phyloP scores from a whole-genome alignment of 2,888 invertebrate genomes.

The Macrosiphum euphorbiae region DNA sequence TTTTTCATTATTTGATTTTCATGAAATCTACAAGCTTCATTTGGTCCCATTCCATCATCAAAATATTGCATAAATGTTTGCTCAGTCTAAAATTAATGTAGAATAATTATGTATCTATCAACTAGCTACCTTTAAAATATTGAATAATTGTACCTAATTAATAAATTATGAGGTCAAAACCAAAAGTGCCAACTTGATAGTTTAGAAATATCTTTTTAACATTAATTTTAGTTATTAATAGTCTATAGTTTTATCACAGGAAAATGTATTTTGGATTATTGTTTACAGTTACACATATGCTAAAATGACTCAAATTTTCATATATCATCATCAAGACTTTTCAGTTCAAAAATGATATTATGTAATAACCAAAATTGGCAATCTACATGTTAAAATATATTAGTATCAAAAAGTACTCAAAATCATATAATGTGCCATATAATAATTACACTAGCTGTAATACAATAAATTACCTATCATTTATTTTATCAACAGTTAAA shows the following conservation, averaged over 20 bases:
- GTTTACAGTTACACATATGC: background rate
- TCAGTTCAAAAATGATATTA: too few species aligned
- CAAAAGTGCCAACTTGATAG: background rate
- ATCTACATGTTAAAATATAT: too few species aligned
- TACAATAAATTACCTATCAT: too few species aligned
- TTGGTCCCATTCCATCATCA: slow-evolving; percentile 40
- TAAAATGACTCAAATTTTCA: too few species aligned
- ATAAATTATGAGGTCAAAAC: background rate
- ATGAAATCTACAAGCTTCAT: slow-evolving; percentile 31
- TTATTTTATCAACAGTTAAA: too few species aligned
- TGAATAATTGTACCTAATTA: background rate
- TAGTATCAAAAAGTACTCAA: too few species aligned
- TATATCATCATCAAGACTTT: too few species aligned
- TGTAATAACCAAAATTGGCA: too few species aligned
- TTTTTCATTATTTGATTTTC: slow-evolving; percentile 37
- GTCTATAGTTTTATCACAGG: background rate
- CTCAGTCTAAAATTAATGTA: slow-evolving; percentile 42
- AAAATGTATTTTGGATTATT: background rate
- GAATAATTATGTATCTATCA: background rate
- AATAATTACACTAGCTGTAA: too few species aligned
- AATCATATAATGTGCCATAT: too few species aligned
- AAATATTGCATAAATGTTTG: slow-evolving; percentile 48
- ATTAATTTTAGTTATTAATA: background rate
- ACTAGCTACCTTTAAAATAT: background rate
- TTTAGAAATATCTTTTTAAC: background rate